Percentiles rank a stretch among this genome's conserved stretches.
phyloP scores from a whole-genome alignment of 2,113 vertebrate species.

The Stigmatopora nigra region DNA sequence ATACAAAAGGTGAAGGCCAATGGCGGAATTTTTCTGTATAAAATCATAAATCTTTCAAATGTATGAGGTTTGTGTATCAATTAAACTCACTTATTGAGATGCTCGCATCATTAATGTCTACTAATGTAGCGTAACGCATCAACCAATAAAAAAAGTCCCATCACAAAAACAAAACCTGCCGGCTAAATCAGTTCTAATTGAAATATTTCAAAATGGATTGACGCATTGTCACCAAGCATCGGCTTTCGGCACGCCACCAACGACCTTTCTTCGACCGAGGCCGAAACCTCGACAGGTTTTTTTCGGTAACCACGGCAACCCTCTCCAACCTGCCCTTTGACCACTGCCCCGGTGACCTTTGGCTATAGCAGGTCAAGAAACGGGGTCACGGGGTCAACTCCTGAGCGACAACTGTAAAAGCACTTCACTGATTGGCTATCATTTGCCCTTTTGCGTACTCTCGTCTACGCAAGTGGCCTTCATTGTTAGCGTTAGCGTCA shows the following conservation, averaged over 20 bases:
- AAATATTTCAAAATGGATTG: background rate
- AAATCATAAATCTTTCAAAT: no score
- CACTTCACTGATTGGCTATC: constrained; percentile 72
- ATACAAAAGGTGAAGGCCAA: no score
- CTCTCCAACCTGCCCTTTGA: constrained; percentile 57
- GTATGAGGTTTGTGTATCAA: no score
- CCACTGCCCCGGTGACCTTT: constrained; percentile 55
- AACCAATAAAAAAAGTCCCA: no score
- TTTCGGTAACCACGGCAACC: constrained; percentile 44
- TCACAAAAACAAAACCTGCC: no score
- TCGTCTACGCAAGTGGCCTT: constrained; percentile 66
- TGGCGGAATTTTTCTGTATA: no score
- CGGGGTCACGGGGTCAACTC: constrained; percentile 57
- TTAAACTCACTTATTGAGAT: no score
- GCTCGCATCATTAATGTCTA: no score
- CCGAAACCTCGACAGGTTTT: constrained; percentile 13
- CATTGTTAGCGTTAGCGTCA: constrained; percentile 48
- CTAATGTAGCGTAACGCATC: no score
- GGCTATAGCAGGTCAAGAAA: constrained; percentile 48
- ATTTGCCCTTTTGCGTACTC: constrained; percentile 60
- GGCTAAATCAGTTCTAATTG: no score
- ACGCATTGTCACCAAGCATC: background rate
- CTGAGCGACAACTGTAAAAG: constrained; percentile 60
- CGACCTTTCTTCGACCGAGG: constrained; percentile 3
- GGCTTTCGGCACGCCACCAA: background rate